phyloP scores from a whole-genome alignment of 2,797 vertebrate genomes.

The Huso huso region DNA sequence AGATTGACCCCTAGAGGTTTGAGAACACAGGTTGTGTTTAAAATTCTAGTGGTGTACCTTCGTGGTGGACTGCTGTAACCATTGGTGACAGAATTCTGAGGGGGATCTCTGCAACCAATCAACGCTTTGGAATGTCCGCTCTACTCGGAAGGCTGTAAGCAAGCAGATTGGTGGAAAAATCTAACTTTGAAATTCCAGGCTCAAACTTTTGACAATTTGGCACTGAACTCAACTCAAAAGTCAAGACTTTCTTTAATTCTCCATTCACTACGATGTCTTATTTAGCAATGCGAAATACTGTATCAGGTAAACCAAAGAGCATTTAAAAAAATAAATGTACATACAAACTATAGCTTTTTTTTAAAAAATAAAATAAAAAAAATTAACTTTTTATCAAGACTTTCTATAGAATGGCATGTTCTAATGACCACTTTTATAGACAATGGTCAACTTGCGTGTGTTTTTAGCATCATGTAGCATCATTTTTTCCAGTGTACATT shows the following conservation, averaged over 20 bases:
- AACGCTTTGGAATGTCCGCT: background rate
- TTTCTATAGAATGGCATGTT: conserved; percentile 51
- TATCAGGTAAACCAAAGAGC: conserved; percentile 64
- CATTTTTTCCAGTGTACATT: conserved; percentile 44
- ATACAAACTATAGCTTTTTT: conserved; percentile 29
- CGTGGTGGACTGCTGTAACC: too few species aligned
- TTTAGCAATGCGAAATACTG: conserved; percentile 6
- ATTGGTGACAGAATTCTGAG: conserved; percentile 39
- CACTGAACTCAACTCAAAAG: background rate
- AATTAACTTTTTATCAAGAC: conserved; percentile 39
- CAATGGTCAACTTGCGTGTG: conserved; percentile 31
- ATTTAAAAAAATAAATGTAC: conserved; percentile 43
- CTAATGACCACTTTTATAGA: conserved; percentile 53
- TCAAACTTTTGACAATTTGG: background rate
- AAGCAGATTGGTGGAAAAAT: too few species aligned
- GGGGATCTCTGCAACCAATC: conserved; percentile 28
- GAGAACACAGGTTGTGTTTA: too few species aligned
- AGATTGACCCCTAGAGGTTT: too few species aligned
- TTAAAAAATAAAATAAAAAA: background rate
- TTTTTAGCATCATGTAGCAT: conserved; percentile 49
- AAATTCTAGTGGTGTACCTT: too few species aligned
- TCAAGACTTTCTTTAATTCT: background rate
- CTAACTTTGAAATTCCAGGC: too few species aligned
- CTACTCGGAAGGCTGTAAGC: background rate
- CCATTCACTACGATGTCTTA: background rate